Evolutionary conservation across 30 jellyfish, hydroid and myxozoan species (phyloP).

Genomic region (Aurelia coerulea): DNA sequence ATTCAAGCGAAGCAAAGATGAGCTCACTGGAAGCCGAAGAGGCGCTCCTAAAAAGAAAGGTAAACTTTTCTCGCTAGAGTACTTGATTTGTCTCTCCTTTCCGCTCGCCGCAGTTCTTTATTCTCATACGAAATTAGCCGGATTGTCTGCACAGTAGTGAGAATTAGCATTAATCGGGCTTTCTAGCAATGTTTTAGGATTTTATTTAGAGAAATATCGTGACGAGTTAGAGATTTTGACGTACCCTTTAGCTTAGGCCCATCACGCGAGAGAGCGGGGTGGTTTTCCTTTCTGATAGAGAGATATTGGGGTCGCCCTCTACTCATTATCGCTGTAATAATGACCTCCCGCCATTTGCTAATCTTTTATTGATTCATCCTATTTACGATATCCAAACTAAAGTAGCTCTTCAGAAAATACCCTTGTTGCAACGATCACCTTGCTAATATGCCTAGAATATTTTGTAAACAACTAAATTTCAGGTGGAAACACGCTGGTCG

Average conservation of each 20-base stretch:
- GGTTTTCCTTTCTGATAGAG: too few species aligned
- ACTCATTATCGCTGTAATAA: too few species aligned
- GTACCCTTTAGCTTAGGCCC: neutral
- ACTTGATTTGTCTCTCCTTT: constrained; percentile 13
- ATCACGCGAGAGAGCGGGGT: constrained; percentile 6
- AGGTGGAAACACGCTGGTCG: too few species aligned
- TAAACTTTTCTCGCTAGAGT: constrained; percentile 12
- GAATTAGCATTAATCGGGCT: constrained; percentile 1
- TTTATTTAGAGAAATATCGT: neutral
- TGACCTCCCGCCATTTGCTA: too few species aligned
- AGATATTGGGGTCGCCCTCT: too few species aligned
- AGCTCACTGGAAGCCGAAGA: constrained; percentile 75
- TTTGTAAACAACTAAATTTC: too few species aligned
- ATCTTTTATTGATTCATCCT: too few species aligned
- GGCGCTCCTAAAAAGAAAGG: constrained; percentile 73
- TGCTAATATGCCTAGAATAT: too few species aligned
- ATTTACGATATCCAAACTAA: too few species aligned
- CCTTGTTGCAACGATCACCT: too few species aligned
- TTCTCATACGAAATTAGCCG: constrained; percentile 16
- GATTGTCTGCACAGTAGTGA: constrained; percentile 9
- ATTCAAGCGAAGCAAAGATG: constrained; percentile 22
- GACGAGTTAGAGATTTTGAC: neutral
- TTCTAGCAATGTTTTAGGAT: neutral
- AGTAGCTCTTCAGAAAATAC: too few species aligned
- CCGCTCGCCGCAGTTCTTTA: constrained; percentile 31